Conservation (phyloP, 2,113 vertebrate genomes). For the Spheniscus mendiculus region DNA sequence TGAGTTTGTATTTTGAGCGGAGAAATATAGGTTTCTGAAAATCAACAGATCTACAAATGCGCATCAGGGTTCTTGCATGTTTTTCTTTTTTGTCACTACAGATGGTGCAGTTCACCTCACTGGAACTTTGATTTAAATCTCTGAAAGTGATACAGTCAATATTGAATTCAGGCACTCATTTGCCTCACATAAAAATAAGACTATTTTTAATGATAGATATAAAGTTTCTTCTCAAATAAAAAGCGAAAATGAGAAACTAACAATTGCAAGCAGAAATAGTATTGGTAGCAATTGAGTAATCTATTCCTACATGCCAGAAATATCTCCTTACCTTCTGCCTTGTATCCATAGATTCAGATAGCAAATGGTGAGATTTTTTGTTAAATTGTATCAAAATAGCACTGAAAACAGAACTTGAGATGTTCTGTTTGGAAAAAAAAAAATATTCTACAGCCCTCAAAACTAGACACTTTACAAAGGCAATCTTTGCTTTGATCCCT, state of each 20-base stretch:
- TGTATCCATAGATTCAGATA: not conserved
- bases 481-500: not conserved
- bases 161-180: not conserved
- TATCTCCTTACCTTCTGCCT: not conserved
- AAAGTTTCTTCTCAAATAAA: not conserved
- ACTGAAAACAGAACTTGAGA: not conserved
- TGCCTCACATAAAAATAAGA: not conserved
- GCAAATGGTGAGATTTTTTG: not conserved
- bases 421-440: not conserved
- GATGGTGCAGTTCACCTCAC: conserved; percentile 27
- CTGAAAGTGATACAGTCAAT: conserved; percentile 12
- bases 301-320: not conserved
- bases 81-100: conserved; percentile 47
- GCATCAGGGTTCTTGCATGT: not conserved
- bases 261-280: not conserved
- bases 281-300: not conserved
- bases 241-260: not conserved
- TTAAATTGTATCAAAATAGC: not conserved
- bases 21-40: not conserved
- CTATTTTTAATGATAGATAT: not conserved
- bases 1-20: not conserved
- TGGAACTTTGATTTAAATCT: conserved; percentile 21
- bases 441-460: not conserved
- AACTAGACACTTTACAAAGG: not conserved
- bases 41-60: conserved; percentile 13